Evolutionary conservation across 2,797 vertebrate genomes (phyloP), one percentile per base, ranked within the genome.

Genomic region (Hylomyscus alleni): DNA sequence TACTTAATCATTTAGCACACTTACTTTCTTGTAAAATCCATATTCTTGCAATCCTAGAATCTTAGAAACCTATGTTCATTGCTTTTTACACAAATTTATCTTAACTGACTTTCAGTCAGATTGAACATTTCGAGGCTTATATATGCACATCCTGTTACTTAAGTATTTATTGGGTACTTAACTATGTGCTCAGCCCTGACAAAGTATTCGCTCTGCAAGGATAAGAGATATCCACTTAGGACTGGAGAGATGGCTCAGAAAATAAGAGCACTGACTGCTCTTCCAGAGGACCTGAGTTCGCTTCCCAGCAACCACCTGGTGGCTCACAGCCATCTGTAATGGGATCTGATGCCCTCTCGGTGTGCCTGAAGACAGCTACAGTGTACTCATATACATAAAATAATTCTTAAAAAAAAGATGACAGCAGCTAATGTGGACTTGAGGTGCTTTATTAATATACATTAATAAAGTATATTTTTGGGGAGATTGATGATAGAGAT

Each of bases 61-160:
- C 80, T 80, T 83, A 89, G 72, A 84, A 93, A 76, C 47, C 67
- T 91, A 47, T 94, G 84, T 56, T 91, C 7, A 10, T 77, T 90
- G 69, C 31, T 80, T 67, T 72, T 88, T 40, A 82, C 29, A 62
- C 69, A 82, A 60, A 29, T 60, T 80, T 88, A 82, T 78, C 44
- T 62, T 26, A 77, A 10, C 15, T 40, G 13, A 40, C 73, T 83
- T 92, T 95, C 19, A 95, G 9, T 50, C 15, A 60, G 3, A 65
- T 88, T 93, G 89, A 52, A 13, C 60, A 52, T 81, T 90, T 78
- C 50, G 76, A 37, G 17, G 65, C 83, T 47, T 54, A 76, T 86
- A 54, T 91, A 40, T 77, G 13, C 11, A 90, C 65, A 75, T 69
- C 56, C 40, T 84, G 62, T 89, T 93, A 31, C 90, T 90, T 24